Conservation (phyloP, 2,797 vertebrate genomes). For the Sarcophilus harrisii region DNA sequence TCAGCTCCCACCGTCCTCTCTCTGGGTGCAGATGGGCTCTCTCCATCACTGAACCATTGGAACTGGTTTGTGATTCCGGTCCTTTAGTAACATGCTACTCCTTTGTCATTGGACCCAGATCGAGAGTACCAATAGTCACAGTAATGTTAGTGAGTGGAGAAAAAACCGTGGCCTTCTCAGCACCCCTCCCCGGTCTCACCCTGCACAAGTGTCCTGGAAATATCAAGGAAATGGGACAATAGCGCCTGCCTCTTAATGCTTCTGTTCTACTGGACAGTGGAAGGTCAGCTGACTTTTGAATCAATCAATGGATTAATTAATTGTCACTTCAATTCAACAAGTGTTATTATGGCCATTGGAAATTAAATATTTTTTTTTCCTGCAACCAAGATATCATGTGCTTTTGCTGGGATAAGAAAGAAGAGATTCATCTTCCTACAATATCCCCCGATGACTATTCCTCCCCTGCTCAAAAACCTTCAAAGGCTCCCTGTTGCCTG, state of each 20-base stretch:
- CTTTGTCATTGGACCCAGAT: not conserved
- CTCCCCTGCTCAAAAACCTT: not conserved
- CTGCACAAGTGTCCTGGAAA: not conserved
- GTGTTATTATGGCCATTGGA: not conserved
- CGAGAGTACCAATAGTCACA: not conserved
- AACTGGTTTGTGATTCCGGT: no score
- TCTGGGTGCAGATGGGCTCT: no score
- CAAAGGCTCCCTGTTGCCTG: accelerated
- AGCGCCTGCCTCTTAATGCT: not conserved
- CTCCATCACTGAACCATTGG: no score
- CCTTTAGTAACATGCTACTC: not conserved
- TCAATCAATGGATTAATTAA: not conserved
- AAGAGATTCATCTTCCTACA: not conserved
- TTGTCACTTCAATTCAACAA: not conserved
- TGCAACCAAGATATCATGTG: not conserved
- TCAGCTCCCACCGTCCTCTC: no score
- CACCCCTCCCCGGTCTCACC: no score
- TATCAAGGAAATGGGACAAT: not conserved
- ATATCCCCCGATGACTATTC: accelerated
- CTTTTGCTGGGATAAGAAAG: not conserved
- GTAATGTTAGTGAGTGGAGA: not conserved
- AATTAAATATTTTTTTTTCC: not conserved
- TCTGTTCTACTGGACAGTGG: not conserved
- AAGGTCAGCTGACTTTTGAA: not conserved
- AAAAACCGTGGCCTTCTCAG: not conserved